Evolutionary conservation across 2,113 vertebrate genomes (phyloP).

Genomic region (Coreoperca whiteheadi): DNA sequence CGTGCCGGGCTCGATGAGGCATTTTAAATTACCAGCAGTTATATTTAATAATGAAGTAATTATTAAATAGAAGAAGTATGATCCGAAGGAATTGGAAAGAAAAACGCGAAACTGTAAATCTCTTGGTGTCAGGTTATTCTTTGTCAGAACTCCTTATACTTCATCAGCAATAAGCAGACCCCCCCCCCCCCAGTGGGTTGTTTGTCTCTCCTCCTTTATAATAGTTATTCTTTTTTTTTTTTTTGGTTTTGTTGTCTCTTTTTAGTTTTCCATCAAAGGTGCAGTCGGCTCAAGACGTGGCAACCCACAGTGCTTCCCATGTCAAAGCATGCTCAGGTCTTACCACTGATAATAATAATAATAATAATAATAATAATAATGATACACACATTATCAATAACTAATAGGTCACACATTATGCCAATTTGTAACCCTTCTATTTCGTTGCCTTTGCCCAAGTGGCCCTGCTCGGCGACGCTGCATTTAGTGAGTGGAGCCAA

Average conservation of each 20-base stretch:
- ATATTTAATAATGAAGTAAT: neutral
- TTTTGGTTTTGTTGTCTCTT: too few species aligned
- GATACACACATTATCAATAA: too few species aligned
- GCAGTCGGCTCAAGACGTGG: too few species aligned
- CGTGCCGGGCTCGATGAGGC: too few species aligned
- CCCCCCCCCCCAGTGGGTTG: too few species aligned
- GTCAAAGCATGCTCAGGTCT: neutral
- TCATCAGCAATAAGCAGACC: neutral
- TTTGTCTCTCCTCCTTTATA: too few species aligned
- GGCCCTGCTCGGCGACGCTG: neutral
- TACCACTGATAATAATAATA: neutral
- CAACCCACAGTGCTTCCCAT: too few species aligned
- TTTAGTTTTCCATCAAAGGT: neutral
- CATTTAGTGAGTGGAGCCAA: neutral
- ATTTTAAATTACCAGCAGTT: neutral
- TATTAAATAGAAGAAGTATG: neutral
- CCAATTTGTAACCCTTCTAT: neutral
- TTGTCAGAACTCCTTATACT: neutral
- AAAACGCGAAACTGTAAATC: neutral
- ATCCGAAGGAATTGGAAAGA: too few species aligned
- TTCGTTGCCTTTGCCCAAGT: too few species aligned
- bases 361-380: too few species aligned
- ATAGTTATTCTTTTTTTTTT: too few species aligned
- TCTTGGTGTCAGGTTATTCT: neutral
- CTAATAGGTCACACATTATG: too few species aligned